These are phyloP conservation scores for Endomychus coccineus DNA, from an alignment of 2,888 invertebrate genomes.

Conservation along the genomic window DNA sequence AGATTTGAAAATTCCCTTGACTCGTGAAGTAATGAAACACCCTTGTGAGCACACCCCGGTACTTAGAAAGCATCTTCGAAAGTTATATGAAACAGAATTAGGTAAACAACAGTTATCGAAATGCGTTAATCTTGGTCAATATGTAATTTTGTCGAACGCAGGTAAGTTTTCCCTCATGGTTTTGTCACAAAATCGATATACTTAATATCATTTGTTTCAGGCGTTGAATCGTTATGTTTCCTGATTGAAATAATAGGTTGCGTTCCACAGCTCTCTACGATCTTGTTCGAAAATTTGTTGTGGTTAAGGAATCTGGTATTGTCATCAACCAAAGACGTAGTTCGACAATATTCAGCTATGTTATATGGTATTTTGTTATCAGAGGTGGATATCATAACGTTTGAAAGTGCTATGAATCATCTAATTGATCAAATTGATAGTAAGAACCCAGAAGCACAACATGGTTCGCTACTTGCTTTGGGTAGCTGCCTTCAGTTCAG, in stretches of 20 bases:
- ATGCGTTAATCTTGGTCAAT: no score
- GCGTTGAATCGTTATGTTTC: conserved; percentile 61
- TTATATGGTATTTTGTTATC: conserved; percentile 64
- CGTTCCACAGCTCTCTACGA: conserved; percentile 60
- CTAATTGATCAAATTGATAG: conserved; percentile 49
- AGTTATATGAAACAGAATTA: no score
- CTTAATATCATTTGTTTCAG: conserved; percentile 3
- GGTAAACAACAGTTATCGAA: no score
- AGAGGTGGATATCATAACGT: conserved; percentile 47
- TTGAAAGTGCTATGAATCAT: conserved; percentile 50
- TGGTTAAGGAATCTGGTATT: conserved; percentile 58
- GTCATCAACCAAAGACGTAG: conserved; percentile 66
- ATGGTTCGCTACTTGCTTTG: conserved; percentile 68
- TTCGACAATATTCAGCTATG: conserved; percentile 64
- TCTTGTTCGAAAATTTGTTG: conserved; percentile 55
- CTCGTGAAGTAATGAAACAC: conserved; percentile 49
- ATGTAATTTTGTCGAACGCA: no score
- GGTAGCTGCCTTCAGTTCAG: conserved; percentile 65
- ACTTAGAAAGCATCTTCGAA: conserved; percentile 44
- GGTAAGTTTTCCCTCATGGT: no score
- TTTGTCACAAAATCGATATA: no score
- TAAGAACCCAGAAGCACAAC: conserved; percentile 65
- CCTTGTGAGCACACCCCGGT: conserved; percentile 59
- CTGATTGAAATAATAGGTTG: conserved; percentile 80
- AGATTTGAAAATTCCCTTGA: conserved; percentile 52